Evolutionary conservation across 2,888 invertebrate genomes (phyloP), one percentile per base, ranked within the genome.

Genomic region (Monopis laevigella): DNA sequence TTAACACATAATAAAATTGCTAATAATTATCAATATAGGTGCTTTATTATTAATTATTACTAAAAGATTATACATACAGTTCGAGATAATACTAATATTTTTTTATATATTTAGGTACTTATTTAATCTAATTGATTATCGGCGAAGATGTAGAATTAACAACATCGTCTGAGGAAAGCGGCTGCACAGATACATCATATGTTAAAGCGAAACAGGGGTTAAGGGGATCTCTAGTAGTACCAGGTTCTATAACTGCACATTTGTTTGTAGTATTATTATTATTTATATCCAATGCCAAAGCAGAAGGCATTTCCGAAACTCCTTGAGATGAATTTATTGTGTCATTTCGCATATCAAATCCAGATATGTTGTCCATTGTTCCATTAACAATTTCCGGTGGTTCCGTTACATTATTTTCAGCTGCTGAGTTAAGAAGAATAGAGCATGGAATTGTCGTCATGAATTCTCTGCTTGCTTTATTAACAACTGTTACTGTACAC

Each of bases 361-460:
- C 18, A 34, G n/a, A 34, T n/a, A 16, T 18, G 17, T 10, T 16
- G 4, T 36, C 36, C 12, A 53, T 57, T 14, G 53, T 48, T 26
- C 49, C 46, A 46, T 59, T 59, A 18, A 49, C 46, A 10, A 21
- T 19, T 36, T 21, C 21, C 13, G 67, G 60, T 12, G 75, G 62
- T 51, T 78, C 78, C n/a, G 78, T 77, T 0, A 75, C 77, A 54
- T 77, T 78, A 49, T 82, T 78, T 55, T 78, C 72, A 21, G 78
- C 75, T 12, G 82, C 82, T 27, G 68, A 60, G 42, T 66, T 78
- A 10, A 82, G 54, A 18, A 82, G 61, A 45, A 65, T 63, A 10
- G 81, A 75, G 53, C 82, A 82, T 13, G 81, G 75, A 48, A 82
- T 82, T 7, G 78, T 73, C 2, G 82, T 81, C 63, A 65, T 70